These are phyloP conservation scores for Hydrophis major DNA, from an alignment of 2,797 vertebrate genomes.

Conservation along the genomic window DNA sequence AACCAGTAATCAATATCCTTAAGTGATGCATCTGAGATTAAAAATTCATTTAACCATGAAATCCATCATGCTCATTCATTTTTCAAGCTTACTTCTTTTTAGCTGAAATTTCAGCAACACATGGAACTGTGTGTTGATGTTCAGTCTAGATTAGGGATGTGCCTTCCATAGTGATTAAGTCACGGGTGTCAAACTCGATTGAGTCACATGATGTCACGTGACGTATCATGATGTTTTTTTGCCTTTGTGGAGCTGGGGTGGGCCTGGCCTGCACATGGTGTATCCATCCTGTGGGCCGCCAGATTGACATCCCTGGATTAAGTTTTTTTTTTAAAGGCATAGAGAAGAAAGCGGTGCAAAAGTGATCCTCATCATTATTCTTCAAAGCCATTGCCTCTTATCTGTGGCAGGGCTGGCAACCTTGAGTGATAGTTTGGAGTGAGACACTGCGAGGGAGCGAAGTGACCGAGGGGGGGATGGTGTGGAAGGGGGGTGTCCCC, in stretches of 20 bases:
- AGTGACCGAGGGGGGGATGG: too few species aligned
- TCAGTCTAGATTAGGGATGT: neutral
- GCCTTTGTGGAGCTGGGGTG: too few species aligned
- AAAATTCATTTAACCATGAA: neutral
- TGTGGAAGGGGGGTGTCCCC: too few species aligned
- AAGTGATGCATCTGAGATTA: neutral
- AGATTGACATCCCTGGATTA: too few species aligned
- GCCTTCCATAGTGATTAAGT: neutral
- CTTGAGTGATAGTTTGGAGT: too few species aligned
- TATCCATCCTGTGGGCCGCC: too few species aligned
- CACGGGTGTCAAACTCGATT: too few species aligned
- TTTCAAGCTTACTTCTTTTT: neutral
- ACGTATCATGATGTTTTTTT: too few species aligned
- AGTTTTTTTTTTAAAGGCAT: neutral
- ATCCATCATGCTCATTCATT: neutral
- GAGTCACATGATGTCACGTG: too few species aligned
- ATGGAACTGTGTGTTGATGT: neutral
- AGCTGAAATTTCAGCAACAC: neutral
- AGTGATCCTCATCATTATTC: neutral
- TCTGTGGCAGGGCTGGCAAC: too few species aligned
- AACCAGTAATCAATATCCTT: neutral
- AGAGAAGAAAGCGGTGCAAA: neutral
- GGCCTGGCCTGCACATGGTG: too few species aligned
- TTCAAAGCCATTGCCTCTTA: neutral
- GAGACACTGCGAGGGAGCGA: too few species aligned